Percentiles rank a stretch among this genome's conserved stretches.
Conservation (phyloP, 2,888 invertebrate species). For the Hermaeophaga mercurialis region DNA sequence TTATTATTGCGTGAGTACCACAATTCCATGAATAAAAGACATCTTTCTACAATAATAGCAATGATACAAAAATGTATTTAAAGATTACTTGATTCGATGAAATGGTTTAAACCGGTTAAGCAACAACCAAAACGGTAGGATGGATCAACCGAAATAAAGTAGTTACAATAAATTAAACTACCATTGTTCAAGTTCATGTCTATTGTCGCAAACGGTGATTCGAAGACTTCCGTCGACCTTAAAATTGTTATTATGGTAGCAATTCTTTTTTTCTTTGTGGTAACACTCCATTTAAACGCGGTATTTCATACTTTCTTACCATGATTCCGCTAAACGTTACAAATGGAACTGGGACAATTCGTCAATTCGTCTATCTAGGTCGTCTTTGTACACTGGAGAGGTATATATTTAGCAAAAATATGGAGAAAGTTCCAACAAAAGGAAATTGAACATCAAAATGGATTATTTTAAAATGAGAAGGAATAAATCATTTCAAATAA, state of each 20-base stretch:
- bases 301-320: constrained; percentile 20
- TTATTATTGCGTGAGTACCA: no score
- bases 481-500: no score
- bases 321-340: constrained; percentile 7
- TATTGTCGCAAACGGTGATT: constrained; percentile 24
- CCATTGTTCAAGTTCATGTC: constrained; percentile 26
- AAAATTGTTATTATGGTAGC: constrained; percentile 10
- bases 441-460: no score
- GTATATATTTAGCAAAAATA: no score
- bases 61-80: no score
- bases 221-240: constrained; percentile 22
- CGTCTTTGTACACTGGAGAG: no score
- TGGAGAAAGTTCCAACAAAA: no score
- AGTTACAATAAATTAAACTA: constrained; percentile 14
- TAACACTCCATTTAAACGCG: constrained; percentile 14
- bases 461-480: no score
- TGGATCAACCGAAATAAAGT: constrained; percentile 3
- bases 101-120: not conserved
- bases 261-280: constrained; percentile 21
- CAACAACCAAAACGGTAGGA: not conserved
- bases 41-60: no score
- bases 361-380: no score
- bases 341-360: not conserved
- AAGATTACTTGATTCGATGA: not conserved
- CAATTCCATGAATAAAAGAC: no score